Evolutionary conservation across 2,888 invertebrate genomes (phyloP), one percentile per base, ranked within the genome.

Genomic region (Cephus sareptanus): DNA sequence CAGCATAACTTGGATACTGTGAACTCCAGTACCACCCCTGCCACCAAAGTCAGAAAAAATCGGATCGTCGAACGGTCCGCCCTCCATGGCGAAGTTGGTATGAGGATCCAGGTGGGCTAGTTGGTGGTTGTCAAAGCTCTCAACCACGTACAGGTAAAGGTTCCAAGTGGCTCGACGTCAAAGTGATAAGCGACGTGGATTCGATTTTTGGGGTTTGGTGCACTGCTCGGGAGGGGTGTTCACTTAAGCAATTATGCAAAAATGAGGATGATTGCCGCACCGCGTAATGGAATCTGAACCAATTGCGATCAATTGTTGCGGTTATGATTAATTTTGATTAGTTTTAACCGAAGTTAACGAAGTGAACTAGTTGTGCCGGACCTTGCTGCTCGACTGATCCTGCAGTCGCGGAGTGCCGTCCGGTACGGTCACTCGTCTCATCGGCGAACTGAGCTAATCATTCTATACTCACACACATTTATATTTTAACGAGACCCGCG

Each of bases 11-110:
- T 95, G 95, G 83, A 95, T 94, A 84, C 94, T 94, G 85, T 94
- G 94, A 76, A 93, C 94, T 69, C 94, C 94, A 56, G 92, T 92
- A 2, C 92, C 92, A 82, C 92, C 92, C 13, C 95, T 93, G 85
- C 93, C 94, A 40, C 93, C 92, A 88, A 96, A 96, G 92, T 97
- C 96, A 83, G 94, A 93, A 91, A 96, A 97, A 89, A 96, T 95
- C 87, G 96, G 95, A 89, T 97, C 97, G 90, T 97, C 97, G 92
- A 96, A 93, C 56, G 94, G 94, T 76, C 92, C 92, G 84, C 93
- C 95, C 91, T 96, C 96, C 96, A 96, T 95, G 71, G 11, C 3
- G 56, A 56, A 23, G 56, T 23, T 56, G 56, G 23, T 56, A 23
- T 23, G 6, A 56, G 56, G 56, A 56, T 56, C 56, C 56, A 56